phyloP scores from a whole-genome alignment of 2,797 vertebrate species.

The Anas georgica region DNA sequence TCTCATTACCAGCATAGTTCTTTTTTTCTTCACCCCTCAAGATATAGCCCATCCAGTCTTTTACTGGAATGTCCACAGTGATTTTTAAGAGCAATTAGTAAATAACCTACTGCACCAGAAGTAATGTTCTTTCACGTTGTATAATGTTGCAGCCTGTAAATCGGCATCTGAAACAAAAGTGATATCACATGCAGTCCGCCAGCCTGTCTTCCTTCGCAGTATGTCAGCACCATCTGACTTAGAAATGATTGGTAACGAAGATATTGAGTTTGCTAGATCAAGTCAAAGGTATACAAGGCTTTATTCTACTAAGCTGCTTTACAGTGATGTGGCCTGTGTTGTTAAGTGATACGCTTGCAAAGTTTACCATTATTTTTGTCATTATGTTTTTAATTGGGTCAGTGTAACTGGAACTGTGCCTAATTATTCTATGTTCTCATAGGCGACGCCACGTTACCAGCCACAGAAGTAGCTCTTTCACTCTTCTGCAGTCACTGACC shows the following conservation, averaged over 20 bases:
- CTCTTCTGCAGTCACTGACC: conserved; percentile 92
- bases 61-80: not conserved
- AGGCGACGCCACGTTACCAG: conserved; percentile 92
- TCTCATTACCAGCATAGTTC: not conserved
- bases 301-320: not conserved
- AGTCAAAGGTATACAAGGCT: conserved; percentile 83
- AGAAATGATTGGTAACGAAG: conserved; percentile 97
- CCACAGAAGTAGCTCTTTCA: conserved; percentile 97
- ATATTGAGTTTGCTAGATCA: conserved; percentile 92
- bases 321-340: fast-evolving
- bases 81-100: not conserved
- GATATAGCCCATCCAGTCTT: not conserved
- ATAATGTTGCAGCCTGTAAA: conserved; percentile 85
- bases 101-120: not conserved
- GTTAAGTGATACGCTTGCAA: no score
- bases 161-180: conserved; percentile 93
- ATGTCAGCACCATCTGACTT: conserved; percentile 98
- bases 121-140: not conserved
- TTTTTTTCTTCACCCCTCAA: not conserved
- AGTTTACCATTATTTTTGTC: not conserved
- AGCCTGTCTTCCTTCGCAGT: conserved; percentile 96
- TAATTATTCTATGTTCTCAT: fast-evolving
- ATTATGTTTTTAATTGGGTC: not conserved
- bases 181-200: conserved; percentile 88
- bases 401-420: fast-evolving